Percentiles rank a stretch among this genome's conserved stretches.
Evolutionary conservation across 2,113 vertebrate species (phyloP).

Genomic region (Lepus timidus): DNA sequence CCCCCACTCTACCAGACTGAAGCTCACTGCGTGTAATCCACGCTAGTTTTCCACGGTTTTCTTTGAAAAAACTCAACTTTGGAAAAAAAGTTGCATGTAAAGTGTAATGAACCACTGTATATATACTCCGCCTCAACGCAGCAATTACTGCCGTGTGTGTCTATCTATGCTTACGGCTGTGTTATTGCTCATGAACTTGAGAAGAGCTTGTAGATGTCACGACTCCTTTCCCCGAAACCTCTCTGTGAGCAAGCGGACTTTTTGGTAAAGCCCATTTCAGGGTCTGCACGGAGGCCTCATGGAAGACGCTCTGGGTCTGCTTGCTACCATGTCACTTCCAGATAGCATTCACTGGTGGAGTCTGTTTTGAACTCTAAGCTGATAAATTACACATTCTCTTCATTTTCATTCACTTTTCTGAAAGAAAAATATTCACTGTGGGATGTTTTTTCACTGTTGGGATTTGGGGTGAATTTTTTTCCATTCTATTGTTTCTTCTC

Average conservation of each 20-base stretch:
- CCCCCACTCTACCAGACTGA: not conserved
- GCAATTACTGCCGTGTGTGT: not conserved
- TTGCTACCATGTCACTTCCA: not conserved
- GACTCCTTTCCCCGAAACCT: not conserved
- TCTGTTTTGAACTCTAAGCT: not conserved
- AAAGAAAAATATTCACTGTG: constrained; percentile 1
- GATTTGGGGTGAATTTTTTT: not conserved
- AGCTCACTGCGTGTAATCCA: not conserved
- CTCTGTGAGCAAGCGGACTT: not conserved
- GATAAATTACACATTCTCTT: not conserved
- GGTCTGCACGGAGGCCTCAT: not conserved
- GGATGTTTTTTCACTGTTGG: not conserved
- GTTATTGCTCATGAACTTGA: not conserved
- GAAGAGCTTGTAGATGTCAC: not conserved
- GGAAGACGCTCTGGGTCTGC: not conserved
- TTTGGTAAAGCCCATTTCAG: not conserved
- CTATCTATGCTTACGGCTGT: not conserved
- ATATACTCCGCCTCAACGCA: not conserved
- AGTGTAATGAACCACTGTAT: not conserved
- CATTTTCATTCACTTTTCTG: not conserved
- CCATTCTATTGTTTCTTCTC: not conserved
- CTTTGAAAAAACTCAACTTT: constrained; percentile 40
- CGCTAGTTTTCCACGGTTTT: not conserved
- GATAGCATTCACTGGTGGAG: not conserved
- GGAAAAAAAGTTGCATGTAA: not conserved